Evolutionary conservation across 92 coral and sea anemone species (phyloP), one percentile per base, ranked within the genome.

Genomic region (Heliopora coerulea): DNA sequence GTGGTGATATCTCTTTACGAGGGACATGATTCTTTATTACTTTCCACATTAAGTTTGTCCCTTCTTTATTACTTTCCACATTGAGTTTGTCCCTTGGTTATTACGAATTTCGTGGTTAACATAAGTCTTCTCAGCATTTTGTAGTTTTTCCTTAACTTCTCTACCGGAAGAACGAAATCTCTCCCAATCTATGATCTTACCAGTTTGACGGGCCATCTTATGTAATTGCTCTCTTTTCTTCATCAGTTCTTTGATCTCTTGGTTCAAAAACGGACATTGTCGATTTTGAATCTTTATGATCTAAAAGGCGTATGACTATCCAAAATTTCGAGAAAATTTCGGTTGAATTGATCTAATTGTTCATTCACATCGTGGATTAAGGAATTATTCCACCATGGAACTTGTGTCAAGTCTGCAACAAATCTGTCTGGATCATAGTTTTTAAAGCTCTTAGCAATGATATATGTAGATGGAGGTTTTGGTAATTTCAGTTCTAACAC

Each of bases 111-210:
- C 75, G 24, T 40, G 78, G 50, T 83, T 56, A 31, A 79, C 87
- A 79, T 83, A 64, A 27, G 70, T 57, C 78, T 79, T 72, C 72
- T 83, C 84, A 17, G 68, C 79, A 25, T 79, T 83, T 29, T 79
- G 66, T 60, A 84, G 60, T 49, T 34, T 66, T 44, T 68, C 73
- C 78, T 79, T 79, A 3, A 69, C 80, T 25, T 78, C 65, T 24
- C 58, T 50, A 26, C 78, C 60, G 48, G 29, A 75, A 54, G 34
- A 40, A 57, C 72, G 78, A 41, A 73, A 63, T 32, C 37, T 27
- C 57, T 81, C 73, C 84, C 84, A 80, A 27, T 80, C 80, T 21
- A 74, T 34, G 31, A 42, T 73, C 48, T 49, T 34, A 46, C 74
- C 66, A 11, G 77, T 60, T 76, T 81, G 81, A 58, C 68, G 74